Conservation (phyloP, 2,113 vertebrate species). For the Tricholaema leucomelas region DNA sequence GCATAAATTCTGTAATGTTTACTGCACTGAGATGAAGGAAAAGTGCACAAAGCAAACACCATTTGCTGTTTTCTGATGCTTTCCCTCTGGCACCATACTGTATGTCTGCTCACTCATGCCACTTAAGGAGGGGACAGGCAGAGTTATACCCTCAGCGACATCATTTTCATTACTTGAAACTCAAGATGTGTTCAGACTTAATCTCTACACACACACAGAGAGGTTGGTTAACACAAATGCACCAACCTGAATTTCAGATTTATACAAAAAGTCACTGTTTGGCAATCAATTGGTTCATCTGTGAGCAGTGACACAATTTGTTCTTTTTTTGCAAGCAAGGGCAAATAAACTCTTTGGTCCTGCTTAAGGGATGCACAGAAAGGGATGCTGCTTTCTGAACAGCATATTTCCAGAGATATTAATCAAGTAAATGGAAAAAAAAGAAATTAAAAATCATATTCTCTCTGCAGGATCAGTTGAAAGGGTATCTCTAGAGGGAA, state of each 20-base stretch:
- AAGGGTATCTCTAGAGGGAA: not conserved
- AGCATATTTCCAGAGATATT: not conserved
- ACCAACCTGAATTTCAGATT: not conserved
- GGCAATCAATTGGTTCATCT: not conserved
- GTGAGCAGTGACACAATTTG: not conserved
- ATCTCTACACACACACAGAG: not conserved
- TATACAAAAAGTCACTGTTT: not conserved
- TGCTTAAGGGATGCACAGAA: not conserved
- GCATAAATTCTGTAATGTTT: not conserved
- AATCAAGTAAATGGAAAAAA: not conserved
- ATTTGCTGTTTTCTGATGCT: not conserved
- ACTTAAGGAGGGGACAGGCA: not conserved
- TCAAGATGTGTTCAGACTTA: not conserved
- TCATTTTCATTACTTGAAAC: not conserved
- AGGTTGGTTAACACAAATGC: not conserved
- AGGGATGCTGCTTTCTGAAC: not conserved
- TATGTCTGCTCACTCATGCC: not conserved
- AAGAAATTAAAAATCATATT: not conserved
- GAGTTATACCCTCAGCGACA: fast-evolving
- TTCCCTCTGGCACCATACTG: not conserved
- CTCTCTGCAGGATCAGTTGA: not conserved
- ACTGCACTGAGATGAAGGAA: not conserved
- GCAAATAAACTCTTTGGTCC: not conserved
- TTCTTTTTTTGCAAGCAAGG: not conserved
- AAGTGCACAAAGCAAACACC: not conserved